These are phyloP conservation scores for Macrotis lagotis DNA, from an alignment of 2,113 vertebrate genomes.

Conservation along the genomic window DNA sequence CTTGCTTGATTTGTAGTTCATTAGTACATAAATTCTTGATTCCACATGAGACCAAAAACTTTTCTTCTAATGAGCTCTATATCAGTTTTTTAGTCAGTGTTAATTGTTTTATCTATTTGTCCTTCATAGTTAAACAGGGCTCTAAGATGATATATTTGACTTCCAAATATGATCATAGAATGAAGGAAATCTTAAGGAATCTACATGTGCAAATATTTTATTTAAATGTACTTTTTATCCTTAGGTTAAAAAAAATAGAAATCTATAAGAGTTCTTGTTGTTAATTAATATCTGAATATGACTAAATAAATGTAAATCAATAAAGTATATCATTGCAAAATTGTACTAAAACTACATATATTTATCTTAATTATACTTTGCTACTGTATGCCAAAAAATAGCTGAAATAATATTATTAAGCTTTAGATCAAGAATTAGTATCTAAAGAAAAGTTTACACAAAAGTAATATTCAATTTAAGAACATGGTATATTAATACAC, in stretches of 20 bases:
- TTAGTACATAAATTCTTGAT: background rate
- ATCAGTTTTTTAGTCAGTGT: background rate
- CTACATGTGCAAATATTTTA: background rate
- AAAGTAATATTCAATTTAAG: background rate
- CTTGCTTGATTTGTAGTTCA: background rate
- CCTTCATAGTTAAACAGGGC: background rate
- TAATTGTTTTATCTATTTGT: background rate
- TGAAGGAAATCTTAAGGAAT: background rate
- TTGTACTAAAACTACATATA: no score
- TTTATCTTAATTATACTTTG: constrained; percentile 17
- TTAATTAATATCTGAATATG: constrained; percentile 1
- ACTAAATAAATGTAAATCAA: constrained; percentile 11
- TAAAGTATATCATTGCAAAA: constrained; percentile 18
- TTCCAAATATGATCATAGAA: background rate
- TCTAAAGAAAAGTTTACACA: background rate
- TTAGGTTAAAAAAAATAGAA: constrained; percentile 39
- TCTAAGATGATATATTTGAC: background rate
- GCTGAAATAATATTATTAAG: background rate
- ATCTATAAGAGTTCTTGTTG: background rate
- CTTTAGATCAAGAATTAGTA: background rate
- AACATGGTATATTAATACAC: background rate
- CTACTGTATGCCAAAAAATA: background rate
- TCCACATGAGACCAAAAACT: background rate
- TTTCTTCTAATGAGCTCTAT: background rate
- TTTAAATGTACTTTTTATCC: background rate